A percentile compares a stretch with the other conserved stretches of the same genome.
phyloP scores from a whole-genome alignment of 2,888 invertebrate genomes.

The Homarus gammarus region DNA sequence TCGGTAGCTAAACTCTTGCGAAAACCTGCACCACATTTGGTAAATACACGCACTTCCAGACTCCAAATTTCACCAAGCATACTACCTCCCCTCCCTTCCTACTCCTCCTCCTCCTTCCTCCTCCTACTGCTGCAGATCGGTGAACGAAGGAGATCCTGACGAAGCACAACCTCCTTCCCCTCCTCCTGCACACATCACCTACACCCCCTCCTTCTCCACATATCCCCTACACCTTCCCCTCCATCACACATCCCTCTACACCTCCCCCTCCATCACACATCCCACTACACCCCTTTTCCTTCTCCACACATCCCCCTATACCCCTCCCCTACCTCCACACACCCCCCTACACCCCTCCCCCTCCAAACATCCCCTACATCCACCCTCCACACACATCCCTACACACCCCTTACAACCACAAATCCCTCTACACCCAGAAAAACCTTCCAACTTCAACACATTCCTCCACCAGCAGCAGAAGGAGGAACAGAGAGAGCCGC shows the following conservation, averaged over 20 bases:
- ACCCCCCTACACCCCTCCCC: not conserved
- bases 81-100: too few species aligned
- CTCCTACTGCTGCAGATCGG: too few species aligned
- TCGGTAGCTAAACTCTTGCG: too few species aligned
- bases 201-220: not conserved
- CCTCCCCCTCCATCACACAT: not conserved
- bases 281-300: not conserved
- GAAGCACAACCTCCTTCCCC: not conserved
- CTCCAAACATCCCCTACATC: not conserved
- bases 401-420: not conserved
- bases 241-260: not conserved
- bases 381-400: not conserved
- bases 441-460: not conserved
- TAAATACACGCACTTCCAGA: too few species aligned
- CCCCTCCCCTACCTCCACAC: not conserved
- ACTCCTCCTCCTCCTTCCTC: too few species aligned
- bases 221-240: too few species aligned
- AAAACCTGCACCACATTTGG: too few species aligned
- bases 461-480: not conserved
- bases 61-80: too few species aligned
- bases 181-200: not conserved
- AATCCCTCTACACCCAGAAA: not conserved
- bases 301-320: not conserved
- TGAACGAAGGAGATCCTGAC: too few species aligned
- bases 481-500: too few species aligned